Conservation (phyloP, 2,113 vertebrate genomes). For the Trematocara stigmaticum region DNA sequence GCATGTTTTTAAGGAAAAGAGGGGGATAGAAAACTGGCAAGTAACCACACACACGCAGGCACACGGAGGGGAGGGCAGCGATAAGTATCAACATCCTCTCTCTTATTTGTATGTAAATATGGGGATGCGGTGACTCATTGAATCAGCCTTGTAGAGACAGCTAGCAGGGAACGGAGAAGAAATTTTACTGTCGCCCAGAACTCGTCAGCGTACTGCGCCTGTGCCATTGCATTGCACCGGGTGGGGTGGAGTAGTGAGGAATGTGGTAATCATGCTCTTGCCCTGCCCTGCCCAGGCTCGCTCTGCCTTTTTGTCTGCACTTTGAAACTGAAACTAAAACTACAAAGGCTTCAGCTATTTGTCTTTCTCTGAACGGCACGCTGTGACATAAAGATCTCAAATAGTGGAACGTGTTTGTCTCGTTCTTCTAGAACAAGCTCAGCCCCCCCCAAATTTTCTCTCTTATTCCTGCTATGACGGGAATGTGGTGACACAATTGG, state of each 20-base stretch:
- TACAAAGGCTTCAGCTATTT: not conserved
- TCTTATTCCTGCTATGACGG: not conserved
- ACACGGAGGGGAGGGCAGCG: not conserved
- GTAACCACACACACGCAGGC: not conserved
- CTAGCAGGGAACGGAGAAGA: not conserved
- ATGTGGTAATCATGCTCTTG: constrained; percentile 58
- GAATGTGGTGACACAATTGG: constrained; percentile 33
- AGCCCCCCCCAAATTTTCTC: not conserved
- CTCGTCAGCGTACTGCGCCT: not conserved
- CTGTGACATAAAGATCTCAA: not conserved
- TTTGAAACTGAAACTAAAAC: constrained; percentile 11
- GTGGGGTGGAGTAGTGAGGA: constrained; percentile 41
- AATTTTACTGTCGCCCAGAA: not conserved
- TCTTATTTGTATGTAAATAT: constrained; percentile 63
- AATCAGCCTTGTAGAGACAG: not conserved
- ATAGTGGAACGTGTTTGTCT: not conserved
- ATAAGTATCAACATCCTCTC: constrained; percentile 25
- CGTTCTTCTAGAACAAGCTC: not conserved
- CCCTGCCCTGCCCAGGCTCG: constrained; percentile 19
- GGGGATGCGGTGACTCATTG: not conserved
- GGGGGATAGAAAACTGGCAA: not conserved
- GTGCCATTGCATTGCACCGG: not conserved
- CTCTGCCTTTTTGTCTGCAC: constrained; percentile 36
- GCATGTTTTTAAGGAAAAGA: not conserved
- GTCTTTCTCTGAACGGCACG: not conserved